phyloP scores from a whole-genome alignment of 2,888 invertebrate species.

The Agrypnus murinus region DNA sequence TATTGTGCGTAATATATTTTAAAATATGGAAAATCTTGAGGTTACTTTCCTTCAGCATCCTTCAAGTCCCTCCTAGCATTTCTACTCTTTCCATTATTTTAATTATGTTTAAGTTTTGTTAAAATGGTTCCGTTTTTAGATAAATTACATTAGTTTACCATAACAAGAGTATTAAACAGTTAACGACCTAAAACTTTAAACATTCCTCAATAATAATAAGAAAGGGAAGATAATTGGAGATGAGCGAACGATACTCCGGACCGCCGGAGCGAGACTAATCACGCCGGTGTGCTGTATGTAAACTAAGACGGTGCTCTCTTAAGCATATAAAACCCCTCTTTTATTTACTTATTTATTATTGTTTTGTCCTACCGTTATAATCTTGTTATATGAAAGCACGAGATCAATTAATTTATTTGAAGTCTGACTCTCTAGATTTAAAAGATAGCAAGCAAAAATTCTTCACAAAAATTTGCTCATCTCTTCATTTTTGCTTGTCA shows the following conservation, averaged over 20 bases:
- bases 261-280: slow-evolving; percentile 51
- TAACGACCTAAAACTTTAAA: slow-evolving; percentile 31
- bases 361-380: slow-evolving; percentile 44
- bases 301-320: slow-evolving; percentile 38
- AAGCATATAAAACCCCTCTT: slow-evolving; percentile 24
- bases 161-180: too few species aligned
- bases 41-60: too few species aligned
- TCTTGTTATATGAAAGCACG: slow-evolving; percentile 35
- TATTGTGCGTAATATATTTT: too few species aligned
- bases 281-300: slow-evolving; percentile 46
- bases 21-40: too few species aligned
- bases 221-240: slow-evolving; percentile 45
- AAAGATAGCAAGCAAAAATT: too few species aligned
- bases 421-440: slow-evolving; percentile 39
- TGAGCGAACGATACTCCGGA: slow-evolving; percentile 43
- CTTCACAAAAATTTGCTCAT: too few species aligned
- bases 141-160: too few species aligned
- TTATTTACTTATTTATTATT: slow-evolving; percentile 36
- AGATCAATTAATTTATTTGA: slow-evolving; percentile 44
- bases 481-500: too few species aligned
- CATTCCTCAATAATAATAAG: slow-evolving; percentile 51
- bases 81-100: too few species aligned
- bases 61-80: too few species aligned
- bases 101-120: too few species aligned
- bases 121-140: too few species aligned